Conservation (phyloP, 2,888 invertebrate genomes). For the Cephus rjabovi region DNA sequence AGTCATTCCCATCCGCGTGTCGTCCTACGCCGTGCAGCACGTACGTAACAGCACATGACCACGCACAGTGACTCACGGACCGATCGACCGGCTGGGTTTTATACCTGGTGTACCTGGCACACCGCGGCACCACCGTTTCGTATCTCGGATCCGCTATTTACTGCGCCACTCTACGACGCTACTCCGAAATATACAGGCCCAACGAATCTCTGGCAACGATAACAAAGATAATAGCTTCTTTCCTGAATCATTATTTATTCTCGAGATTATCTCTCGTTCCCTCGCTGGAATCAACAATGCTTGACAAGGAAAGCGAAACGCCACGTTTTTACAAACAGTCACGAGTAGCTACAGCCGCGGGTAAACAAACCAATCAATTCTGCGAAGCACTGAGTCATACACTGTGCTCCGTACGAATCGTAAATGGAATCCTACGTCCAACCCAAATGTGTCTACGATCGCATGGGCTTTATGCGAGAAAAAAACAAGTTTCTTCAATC, state of each 20-base stretch:
- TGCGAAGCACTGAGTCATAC: neutral
- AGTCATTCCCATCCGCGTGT: neutral
- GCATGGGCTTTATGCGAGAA: neutral
- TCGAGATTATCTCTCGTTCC: neutral
- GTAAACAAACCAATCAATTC: neutral
- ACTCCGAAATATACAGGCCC: neutral
- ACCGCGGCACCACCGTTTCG: slow-evolving; percentile 34
- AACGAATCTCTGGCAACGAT: neutral
- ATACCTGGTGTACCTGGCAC: slow-evolving; percentile 34
- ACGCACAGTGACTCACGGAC: slow-evolving; percentile 30
- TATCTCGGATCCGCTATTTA: slow-evolving; percentile 17
- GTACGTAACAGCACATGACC: neutral
- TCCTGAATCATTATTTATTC: neutral
- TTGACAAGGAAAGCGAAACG: neutral
- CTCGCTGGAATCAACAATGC: neutral
- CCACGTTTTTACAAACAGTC: neutral
- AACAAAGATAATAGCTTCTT: neutral
- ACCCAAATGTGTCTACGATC: neutral
- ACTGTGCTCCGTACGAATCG: neutral
- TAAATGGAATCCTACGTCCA: neutral
- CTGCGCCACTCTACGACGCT: neutral
- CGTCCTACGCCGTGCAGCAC: neutral
- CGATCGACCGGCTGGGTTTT: slow-evolving; percentile 28
- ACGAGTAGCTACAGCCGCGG: neutral
- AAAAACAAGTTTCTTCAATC: neutral